These are phyloP conservation scores for Limnephilus lunatus DNA, from an alignment of 2,888 invertebrate species.

Conservation along the genomic window DNA sequence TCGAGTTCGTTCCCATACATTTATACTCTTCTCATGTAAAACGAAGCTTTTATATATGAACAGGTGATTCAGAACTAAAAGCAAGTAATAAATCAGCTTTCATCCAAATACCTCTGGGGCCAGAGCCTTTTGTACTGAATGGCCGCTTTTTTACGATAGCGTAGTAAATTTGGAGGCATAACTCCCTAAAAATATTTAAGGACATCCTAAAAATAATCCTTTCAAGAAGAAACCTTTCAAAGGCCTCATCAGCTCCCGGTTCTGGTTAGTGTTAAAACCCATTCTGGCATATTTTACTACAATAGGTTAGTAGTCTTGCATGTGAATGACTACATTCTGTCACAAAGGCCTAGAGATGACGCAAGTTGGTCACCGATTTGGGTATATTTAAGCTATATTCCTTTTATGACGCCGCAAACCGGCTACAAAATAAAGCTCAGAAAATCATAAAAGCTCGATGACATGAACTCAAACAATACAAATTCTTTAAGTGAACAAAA, in stretches of 20 bases:
- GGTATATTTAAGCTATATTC: background rate
- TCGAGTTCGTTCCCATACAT: background rate
- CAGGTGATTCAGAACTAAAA: slow-evolving; percentile 14
- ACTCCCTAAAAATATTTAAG: slow-evolving; percentile 32
- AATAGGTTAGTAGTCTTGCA: background rate
- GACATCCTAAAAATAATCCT: slow-evolving; percentile 22
- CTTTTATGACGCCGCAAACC: background rate
- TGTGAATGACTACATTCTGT: background rate
- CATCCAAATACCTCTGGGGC: background rate
- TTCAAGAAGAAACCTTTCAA: slow-evolving; percentile 27
- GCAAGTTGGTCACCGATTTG: background rate
- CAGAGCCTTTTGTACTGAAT: slow-evolving; percentile 16
- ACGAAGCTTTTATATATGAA: slow-evolving; percentile 12
- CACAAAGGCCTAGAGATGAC: background rate
- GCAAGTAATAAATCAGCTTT: slow-evolving; percentile 31
- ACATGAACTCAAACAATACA: background rate
- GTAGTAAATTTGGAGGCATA: slow-evolving; percentile 24
- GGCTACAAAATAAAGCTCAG: background rate
- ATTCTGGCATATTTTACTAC: background rate
- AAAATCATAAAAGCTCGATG: background rate
- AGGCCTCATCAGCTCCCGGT: background rate
- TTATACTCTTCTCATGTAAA: background rate
- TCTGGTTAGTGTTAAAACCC: background rate
- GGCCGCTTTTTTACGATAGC: background rate
- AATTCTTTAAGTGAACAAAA: background rate